These are phyloP conservation scores for Ophioderma brevispina DNA, from an alignment of 35 echinoderm and acorn worm species.

Conservation along the genomic window DNA sequence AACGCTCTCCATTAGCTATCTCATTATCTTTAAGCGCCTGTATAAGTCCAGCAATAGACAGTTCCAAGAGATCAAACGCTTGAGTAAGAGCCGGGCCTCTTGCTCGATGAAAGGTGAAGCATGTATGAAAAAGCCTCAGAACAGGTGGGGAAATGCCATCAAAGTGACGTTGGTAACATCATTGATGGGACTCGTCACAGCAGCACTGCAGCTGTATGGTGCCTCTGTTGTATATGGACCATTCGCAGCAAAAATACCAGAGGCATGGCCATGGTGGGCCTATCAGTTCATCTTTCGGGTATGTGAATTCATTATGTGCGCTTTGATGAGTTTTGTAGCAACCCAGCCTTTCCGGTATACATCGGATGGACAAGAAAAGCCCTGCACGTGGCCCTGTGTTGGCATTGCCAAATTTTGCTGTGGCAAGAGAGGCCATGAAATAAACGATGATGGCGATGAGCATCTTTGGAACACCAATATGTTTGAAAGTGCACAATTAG, in stretches of 20 bases:
- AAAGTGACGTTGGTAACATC: slow-evolving; percentile 82
- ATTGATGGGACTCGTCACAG: slow-evolving; percentile 64
- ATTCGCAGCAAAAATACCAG: slow-evolving; percentile 58
- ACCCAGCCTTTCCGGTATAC: slow-evolving; percentile 95
- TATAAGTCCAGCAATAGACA: slow-evolving; percentile 65
- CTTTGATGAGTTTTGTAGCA: slow-evolving; percentile 92
- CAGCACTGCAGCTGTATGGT: slow-evolving; percentile 84
- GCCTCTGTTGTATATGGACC: slow-evolving; percentile 86
- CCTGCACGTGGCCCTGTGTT: not conserved
- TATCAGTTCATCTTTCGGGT: slow-evolving; percentile 86
- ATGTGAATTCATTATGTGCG: slow-evolving; percentile 91
- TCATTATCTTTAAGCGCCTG: slow-evolving; percentile 85
- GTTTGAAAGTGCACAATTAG: not conserved
- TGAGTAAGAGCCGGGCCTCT: slow-evolving; percentile 67
- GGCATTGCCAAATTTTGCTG: not conserved
- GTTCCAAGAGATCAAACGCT: slow-evolving; percentile 66
- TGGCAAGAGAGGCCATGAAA: not conserved
- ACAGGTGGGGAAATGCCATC: slow-evolving; percentile 86
- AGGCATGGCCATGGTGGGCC: slow-evolving; percentile 93
- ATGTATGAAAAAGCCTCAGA: slow-evolving; percentile 49
- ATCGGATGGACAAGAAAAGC: slow-evolving; percentile 69
- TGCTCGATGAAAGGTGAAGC: slow-evolving; percentile 4
- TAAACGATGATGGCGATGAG: not conserved
- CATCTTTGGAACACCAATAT: not conserved
- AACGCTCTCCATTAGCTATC: slow-evolving; percentile 70